Evolutionary conservation across 1,140 invertebrate genomes (phyloP).

Genomic region (Protaetia brevitarsis): DNA sequence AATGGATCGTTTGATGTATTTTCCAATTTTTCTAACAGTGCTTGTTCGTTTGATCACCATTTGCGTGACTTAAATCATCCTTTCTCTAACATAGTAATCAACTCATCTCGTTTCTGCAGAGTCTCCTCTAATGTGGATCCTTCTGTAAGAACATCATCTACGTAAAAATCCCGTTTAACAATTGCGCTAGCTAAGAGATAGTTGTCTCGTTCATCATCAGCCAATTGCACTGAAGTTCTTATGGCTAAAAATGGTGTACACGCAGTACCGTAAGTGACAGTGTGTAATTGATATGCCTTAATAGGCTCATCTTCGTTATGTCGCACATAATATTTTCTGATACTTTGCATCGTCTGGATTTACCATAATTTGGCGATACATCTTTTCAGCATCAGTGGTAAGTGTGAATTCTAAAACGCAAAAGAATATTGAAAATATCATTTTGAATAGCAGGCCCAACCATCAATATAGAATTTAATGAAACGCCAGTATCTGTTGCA

Average conservation of each 20-base stretch:
- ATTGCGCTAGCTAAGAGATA: conserved; percentile 37
- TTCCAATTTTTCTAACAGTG: background rate
- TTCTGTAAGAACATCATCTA: conserved; percentile 51
- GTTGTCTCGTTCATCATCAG: conserved; percentile 29
- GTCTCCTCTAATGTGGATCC: conserved; percentile 23
- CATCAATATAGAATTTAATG: conserved; percentile 45
- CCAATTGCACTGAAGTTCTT: conserved; percentile 40
- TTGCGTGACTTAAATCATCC: conserved; percentile 30
- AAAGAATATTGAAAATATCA: conserved; percentile 41
- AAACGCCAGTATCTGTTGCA: conserved; percentile 34
- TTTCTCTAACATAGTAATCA: background rate
- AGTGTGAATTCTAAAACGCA: conserved; percentile 37
- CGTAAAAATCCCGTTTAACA: conserved; percentile 48
- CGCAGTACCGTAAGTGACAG: conserved; percentile 36
- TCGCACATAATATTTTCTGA: conserved; percentile 41
- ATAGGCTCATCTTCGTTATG: conserved; percentile 29
- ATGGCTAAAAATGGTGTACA: conserved; percentile 46
- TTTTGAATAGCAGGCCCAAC: conserved; percentile 47
- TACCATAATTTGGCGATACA: conserved; percentile 45
- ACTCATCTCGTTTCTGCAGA: background rate
- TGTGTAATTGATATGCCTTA: conserved; percentile 40
- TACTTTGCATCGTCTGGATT: conserved; percentile 33
- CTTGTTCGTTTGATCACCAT: conserved; percentile 22
- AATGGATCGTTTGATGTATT: conserved; percentile 14
- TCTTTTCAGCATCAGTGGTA: conserved; percentile 19